Conservation (phyloP, 30 jellyfish, hydroid and myxozoan species). For the Cassiopea xamachana region DNA sequence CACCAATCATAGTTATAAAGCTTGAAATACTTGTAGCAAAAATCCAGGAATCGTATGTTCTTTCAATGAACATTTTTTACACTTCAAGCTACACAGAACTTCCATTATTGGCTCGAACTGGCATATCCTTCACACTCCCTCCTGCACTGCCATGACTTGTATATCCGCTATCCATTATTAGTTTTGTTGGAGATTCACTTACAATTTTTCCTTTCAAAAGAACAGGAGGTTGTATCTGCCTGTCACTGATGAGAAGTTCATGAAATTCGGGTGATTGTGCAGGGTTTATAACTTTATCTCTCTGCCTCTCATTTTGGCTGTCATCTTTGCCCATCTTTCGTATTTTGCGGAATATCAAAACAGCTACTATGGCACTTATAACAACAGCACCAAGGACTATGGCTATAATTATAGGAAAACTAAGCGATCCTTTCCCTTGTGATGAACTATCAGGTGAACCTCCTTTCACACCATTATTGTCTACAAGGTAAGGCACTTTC, state of each 20-base stretch:
- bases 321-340: constrained; percentile 61
- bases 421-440: constrained; percentile 53
- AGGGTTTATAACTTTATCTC: constrained; percentile 1
- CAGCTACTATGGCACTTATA: constrained; percentile 57
- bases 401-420: constrained; percentile 76
- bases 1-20: too few relatives aligned
- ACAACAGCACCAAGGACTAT: constrained; percentile 75
- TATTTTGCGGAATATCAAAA: constrained; percentile 53
- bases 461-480: background rate
- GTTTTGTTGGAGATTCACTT: constrained; percentile 39
- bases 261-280: constrained; percentile 54
- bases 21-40: too few relatives aligned
- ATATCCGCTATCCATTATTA: constrained; percentile 67
- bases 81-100: constrained; percentile 20
- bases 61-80: too few relatives aligned
- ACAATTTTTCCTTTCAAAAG: constrained; percentile 11
- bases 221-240: constrained; percentile 31
- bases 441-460: background rate
- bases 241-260: constrained; percentile 40
- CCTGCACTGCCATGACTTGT: constrained; percentile 79
- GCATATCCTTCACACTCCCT: constrained; percentile 63
- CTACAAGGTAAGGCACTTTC: background rate
- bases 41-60: too few relatives aligned
- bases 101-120: constrained; percentile 22
- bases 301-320: constrained; percentile 13